These are phyloP conservation scores for Uloborus diversus DNA, from an alignment of 1,140 invertebrate genomes.

Conservation along the genomic window DNA sequence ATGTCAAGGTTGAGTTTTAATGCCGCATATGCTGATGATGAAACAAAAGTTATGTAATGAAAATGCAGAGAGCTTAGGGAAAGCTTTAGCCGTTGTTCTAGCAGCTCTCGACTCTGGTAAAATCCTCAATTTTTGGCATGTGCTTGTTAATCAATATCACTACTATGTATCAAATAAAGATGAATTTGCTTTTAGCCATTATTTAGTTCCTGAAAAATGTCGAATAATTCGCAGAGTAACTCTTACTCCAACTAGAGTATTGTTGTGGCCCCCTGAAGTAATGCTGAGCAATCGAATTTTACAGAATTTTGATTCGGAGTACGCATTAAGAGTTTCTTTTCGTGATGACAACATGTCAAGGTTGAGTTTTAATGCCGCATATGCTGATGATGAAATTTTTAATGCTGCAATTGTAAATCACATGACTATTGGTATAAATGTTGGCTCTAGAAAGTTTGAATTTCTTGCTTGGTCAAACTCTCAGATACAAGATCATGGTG, in stretches of 20 bases:
- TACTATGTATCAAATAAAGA: background rate
- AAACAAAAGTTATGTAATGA: background rate
- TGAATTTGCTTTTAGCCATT: conserved; percentile 46
- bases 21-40: background rate
- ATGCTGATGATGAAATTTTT: background rate
- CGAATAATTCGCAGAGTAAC: conserved; percentile 52
- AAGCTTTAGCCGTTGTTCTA: background rate
- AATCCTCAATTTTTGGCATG: background rate
- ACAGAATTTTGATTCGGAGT: conserved; percentile 58
- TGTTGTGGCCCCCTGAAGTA: conserved; percentile 61
- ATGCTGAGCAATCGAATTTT: conserved; percentile 60
- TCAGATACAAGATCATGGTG: conserved; percentile 61
- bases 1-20: background rate
- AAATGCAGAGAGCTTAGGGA: background rate
- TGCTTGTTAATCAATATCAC: background rate
- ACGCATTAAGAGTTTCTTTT: conserved; percentile 39
- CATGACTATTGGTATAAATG: conserved; percentile 14
- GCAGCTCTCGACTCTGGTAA: conserved; percentile 4
- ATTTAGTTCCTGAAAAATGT: conserved; percentile 46
- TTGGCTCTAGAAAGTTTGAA: conserved; percentile 54
- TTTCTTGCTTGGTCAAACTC: conserved; percentile 61
- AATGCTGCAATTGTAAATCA: background rate
- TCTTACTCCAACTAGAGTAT: conserved; percentile 58
- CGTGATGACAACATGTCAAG: conserved; percentile 33
- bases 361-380: background rate